Conservation (phyloP, 2,113 vertebrate genomes). For the Mellivora capensis region DNA sequence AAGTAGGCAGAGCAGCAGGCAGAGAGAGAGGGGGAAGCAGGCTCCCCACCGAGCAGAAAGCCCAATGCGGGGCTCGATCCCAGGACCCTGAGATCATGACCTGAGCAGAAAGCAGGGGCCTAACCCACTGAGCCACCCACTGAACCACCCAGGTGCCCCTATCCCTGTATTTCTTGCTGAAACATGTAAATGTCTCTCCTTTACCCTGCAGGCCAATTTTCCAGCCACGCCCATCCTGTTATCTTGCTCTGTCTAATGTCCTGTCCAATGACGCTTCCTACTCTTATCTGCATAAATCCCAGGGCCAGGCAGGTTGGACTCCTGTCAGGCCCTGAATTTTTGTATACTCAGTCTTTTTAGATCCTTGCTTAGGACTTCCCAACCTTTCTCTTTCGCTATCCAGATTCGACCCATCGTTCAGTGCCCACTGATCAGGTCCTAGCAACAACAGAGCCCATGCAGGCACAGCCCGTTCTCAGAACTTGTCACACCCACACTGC, state of each 20-base stretch:
- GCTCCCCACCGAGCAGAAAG: too few species aligned
- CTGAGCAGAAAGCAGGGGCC: too few species aligned
- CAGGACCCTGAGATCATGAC: too few species aligned
- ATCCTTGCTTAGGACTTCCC: neutral
- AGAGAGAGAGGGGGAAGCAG: too few species aligned
- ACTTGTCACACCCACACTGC: neutral
- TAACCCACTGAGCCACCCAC: too few species aligned
- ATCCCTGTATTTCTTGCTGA: neutral
- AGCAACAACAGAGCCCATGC: neutral
- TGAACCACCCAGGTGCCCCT: neutral
- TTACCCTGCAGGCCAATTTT: neutral
- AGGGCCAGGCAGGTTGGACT: neutral
- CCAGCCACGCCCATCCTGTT: neutral
- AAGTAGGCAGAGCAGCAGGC: too few species aligned
- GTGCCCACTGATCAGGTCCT: neutral
- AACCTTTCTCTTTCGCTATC: neutral
- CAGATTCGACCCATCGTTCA: neutral
- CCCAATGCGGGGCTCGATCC: too few species aligned
- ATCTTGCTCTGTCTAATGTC: neutral
- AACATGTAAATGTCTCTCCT: neutral
- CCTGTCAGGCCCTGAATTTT: neutral
- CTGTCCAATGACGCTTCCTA: neutral
- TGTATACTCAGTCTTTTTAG: neutral
- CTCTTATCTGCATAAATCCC: neutral
- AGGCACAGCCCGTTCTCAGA: neutral